A percentile compares a stretch with the other conserved stretches of the same genome.
These are phyloP conservation scores for Platorchestia sp. DNA, from an alignment of 1,140 invertebrate genomes.

Conservation along the genomic window DNA sequence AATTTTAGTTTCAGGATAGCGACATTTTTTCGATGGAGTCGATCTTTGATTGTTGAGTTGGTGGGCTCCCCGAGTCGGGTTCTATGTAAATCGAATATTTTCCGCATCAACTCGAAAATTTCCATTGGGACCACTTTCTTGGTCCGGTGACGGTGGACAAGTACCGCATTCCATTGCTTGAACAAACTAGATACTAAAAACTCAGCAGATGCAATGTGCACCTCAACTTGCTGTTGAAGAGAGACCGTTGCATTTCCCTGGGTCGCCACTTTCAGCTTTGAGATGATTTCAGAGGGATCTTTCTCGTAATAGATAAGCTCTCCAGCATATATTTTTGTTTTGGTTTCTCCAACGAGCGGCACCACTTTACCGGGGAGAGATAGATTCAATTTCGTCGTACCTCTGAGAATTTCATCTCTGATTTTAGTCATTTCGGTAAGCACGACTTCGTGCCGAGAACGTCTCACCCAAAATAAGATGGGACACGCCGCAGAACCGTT, in stretches of 20 bases:
- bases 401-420: conserved; percentile 41
- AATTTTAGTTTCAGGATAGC: conserved; percentile 54
- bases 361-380: conserved; percentile 54
- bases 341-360: conserved; percentile 57
- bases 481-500: conserved; percentile 64
- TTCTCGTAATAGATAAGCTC: conserved; percentile 60
- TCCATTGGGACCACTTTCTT: conserved; percentile 57
- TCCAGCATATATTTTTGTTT: conserved; percentile 26
- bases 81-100: conserved; percentile 50
- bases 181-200: conserved; percentile 57
- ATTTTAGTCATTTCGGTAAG: conserved; percentile 58
- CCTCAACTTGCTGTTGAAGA: neutral
- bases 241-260: neutral
- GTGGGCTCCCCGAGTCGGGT: neutral
- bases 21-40: conserved; percentile 53
- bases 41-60: conserved; percentile 4
- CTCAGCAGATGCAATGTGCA: neutral
- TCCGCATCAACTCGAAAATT: conserved; percentile 63
- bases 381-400: conserved; percentile 49
- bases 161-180: conserved; percentile 64
- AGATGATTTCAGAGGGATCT: conserved; percentile 56
- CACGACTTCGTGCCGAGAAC: neutral
- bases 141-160: conserved; percentile 62
- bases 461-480: conserved; percentile 61
- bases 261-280: conserved; percentile 30